Evolutionary conservation across 2,797 vertebrate species (phyloP).

Genomic region (Chelmon rostratus): DNA sequence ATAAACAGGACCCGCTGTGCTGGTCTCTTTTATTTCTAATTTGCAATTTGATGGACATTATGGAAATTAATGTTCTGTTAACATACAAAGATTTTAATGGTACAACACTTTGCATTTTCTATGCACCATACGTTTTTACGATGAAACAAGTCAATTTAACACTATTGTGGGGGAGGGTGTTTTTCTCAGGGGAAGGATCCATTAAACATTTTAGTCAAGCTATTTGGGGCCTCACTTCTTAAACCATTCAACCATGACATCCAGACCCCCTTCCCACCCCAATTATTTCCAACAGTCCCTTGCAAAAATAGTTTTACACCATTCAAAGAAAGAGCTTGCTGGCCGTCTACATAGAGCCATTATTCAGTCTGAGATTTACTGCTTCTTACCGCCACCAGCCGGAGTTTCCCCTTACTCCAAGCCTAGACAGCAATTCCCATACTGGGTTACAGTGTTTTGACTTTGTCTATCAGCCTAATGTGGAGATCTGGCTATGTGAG

Average conservation of each 20-base stretch:
- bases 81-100: background rate
- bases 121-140: too few relatives aligned
- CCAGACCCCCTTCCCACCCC: background rate
- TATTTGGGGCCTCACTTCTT: background rate
- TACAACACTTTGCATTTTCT: background rate
- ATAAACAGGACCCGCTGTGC: background rate
- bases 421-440: slow-evolving; percentile 10
- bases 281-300: background rate
- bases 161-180: too few relatives aligned
- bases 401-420: background rate
- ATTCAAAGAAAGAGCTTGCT: slow-evolving; percentile 15
- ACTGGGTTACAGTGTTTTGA: slow-evolving; percentile 27
- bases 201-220: background rate
- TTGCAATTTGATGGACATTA: background rate
- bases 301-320: background rate
- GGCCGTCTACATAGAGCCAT: background rate
- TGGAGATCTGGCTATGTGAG: slow-evolving; percentile 16
- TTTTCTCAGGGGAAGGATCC: background rate
- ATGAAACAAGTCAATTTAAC: background rate
- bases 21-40: background rate
- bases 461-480: slow-evolving; percentile 25
- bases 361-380: slow-evolving; percentile 17
- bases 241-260: background rate
- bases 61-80: background rate
- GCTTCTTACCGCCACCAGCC: background rate